These are phyloP conservation scores for Apamea crenata DNA, from an alignment of 2,888 invertebrate species.

Conservation along the genomic window DNA sequence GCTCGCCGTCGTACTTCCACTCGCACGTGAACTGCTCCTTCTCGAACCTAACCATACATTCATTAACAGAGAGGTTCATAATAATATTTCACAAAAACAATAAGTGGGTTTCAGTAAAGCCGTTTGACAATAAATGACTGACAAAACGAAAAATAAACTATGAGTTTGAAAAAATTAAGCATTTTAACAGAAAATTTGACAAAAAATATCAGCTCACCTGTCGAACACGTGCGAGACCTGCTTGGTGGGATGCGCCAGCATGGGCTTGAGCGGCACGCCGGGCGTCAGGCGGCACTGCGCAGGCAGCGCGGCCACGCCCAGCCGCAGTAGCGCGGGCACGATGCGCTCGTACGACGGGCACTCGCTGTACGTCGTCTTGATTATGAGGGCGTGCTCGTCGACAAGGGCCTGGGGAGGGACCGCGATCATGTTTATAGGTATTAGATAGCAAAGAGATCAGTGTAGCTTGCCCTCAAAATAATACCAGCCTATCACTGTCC, in stretches of 20 bases:
- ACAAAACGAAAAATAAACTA: no score
- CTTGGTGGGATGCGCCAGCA: conserved; percentile 99
- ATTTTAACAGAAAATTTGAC: no score
- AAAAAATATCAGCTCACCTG: conserved; percentile 65
- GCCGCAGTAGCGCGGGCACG: conserved; percentile 93
- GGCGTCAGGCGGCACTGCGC: conserved; percentile 96
- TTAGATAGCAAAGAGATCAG: background rate
- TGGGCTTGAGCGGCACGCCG: conserved; percentile 98
- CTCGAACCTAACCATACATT: conserved; percentile 90
- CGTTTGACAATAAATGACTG: no score
- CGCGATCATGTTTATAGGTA: background rate
- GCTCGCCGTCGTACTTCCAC: conserved; percentile 99
- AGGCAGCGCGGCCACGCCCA: conserved; percentile 94
- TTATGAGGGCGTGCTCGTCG: conserved; percentile 93
- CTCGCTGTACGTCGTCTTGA: conserved; percentile 98
- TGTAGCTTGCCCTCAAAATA: background rate
- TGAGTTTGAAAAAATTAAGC: no score
- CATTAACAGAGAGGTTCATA: background rate
- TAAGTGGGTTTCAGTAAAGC: no score
- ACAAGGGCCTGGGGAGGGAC: conserved; percentile 74
- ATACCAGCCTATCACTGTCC: background rate
- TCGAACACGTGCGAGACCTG: conserved; percentile 95
- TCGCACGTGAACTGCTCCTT: conserved; percentile 98
- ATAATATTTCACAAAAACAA: no score
- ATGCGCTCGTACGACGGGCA: conserved; percentile 98